phyloP scores from a whole-genome alignment of 2,797 vertebrate species.

The Halcyon smyrnensis region DNA sequence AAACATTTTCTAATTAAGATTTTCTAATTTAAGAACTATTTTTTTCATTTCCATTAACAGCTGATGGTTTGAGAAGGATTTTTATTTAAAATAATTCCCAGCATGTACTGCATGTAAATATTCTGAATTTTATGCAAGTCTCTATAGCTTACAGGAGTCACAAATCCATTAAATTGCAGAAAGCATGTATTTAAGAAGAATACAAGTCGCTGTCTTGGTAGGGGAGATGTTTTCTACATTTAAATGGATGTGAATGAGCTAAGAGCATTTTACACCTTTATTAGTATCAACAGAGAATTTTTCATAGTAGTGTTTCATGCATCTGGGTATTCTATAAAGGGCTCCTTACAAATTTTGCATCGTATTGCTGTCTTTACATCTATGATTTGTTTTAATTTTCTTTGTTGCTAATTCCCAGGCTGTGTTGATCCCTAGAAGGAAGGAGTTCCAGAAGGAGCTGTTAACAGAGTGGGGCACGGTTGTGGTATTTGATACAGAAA shows the following conservation, averaged over 20 bases:
- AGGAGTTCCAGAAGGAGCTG: not conserved
- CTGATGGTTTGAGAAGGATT: not conserved
- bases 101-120: not conserved
- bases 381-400: not conserved
- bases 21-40: not conserved
- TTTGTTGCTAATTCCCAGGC: not conserved
- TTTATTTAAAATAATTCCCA: not conserved
- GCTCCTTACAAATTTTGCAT: not conserved
- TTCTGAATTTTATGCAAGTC: not conserved
- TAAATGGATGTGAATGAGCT: not conserved
- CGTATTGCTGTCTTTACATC: not conserved
- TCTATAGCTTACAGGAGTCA: not conserved
- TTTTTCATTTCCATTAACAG: not conserved
- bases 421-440: not conserved
- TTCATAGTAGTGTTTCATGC: not conserved
- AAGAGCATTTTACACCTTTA: not conserved
- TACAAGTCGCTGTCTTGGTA: not conserved
- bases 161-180: not conserved
- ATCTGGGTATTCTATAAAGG: not conserved
- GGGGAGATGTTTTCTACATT: not conserved
- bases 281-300: not conserved
- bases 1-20: too few species aligned
- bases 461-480: fast-evolving
- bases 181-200: not conserved
- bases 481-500: not conserved